Conservation (phyloP, 2,113 vertebrate species). For the Thermophis baileyi region DNA sequence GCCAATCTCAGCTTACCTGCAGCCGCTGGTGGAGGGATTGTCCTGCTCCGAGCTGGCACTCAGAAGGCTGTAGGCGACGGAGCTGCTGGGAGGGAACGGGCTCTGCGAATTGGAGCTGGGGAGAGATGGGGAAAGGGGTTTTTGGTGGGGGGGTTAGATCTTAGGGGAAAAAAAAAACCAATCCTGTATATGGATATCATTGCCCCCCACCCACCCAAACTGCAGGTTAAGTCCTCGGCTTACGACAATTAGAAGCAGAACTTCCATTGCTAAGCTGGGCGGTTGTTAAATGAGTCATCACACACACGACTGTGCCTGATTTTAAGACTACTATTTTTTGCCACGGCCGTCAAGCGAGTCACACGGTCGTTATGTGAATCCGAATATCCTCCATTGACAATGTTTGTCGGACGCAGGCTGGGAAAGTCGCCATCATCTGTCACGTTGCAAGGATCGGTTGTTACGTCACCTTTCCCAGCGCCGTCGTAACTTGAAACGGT, state of each 20-base stretch:
- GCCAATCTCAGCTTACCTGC: constrained; percentile 57
- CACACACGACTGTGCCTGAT: neutral
- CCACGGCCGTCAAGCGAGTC: neutral
- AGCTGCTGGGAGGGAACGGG: constrained; percentile 83
- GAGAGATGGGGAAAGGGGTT: neutral
- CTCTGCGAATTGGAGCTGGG: constrained; percentile 85
- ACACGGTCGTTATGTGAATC: neutral
- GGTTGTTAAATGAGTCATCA: neutral
- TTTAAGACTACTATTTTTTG: neutral
- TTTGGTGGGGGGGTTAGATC: accelerated
- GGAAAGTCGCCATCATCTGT: neutral
- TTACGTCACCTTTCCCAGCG: too few species aligned
- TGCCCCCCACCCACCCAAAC: too few species aligned
- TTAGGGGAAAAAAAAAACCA: too few species aligned
- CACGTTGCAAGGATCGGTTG: too few species aligned
- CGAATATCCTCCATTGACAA: neutral
- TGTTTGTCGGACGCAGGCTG: neutral
- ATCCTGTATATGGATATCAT: too few species aligned
- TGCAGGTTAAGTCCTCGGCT: neutral
- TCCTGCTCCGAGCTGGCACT: constrained; percentile 84
- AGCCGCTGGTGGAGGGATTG: constrained; percentile 87
- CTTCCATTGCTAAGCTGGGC: neutral
- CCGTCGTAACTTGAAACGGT: too few species aligned
- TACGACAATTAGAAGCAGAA: neutral
- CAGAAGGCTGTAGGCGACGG: constrained; percentile 85